Conservation (phyloP, 2,888 invertebrate genomes). For the Plemyria rubiginata region DNA sequence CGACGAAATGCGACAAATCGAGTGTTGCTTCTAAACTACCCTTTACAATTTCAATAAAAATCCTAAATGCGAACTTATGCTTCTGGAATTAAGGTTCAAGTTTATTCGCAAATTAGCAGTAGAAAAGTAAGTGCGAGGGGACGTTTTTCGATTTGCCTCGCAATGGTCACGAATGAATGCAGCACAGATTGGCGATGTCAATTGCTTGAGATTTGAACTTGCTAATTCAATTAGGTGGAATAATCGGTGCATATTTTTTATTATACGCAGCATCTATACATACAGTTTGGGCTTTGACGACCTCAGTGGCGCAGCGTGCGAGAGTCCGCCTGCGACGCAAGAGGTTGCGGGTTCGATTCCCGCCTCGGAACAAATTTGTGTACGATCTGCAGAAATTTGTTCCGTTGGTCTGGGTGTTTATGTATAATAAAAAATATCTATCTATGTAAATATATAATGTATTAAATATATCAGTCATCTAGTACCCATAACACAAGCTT, state of each 20-base stretch:
- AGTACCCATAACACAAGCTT: too few species aligned
- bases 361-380: too few species aligned
- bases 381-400: too few species aligned
- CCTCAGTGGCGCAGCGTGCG: too few species aligned
- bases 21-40: slow-evolving; percentile 43
- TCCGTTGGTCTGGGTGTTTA: too few species aligned
- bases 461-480: too few species aligned
- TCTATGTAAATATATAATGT: too few species aligned
- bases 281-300: too few species aligned
- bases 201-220: slow-evolving; percentile 42
- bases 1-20: slow-evolving; percentile 62
- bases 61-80: slow-evolving; percentile 21
- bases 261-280: neutral
- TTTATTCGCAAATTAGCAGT: slow-evolving; percentile 35
- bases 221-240: slow-evolving; percentile 34
- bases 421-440: too few species aligned
- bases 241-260: slow-evolving; percentile 9
- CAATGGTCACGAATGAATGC: slow-evolving; percentile 59
- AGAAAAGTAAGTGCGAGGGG: slow-evolving; percentile 37
- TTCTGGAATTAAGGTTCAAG: slow-evolving; percentile 31
- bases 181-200: slow-evolving; percentile 55
- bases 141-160: slow-evolving; percentile 52
- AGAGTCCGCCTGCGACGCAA: too few species aligned
- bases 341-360: too few species aligned
- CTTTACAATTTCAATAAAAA: slow-evolving; percentile 40